These are phyloP conservation scores for Myodes glareolus DNA, from an alignment of 2,113 vertebrate genomes.

Conservation along the genomic window DNA sequence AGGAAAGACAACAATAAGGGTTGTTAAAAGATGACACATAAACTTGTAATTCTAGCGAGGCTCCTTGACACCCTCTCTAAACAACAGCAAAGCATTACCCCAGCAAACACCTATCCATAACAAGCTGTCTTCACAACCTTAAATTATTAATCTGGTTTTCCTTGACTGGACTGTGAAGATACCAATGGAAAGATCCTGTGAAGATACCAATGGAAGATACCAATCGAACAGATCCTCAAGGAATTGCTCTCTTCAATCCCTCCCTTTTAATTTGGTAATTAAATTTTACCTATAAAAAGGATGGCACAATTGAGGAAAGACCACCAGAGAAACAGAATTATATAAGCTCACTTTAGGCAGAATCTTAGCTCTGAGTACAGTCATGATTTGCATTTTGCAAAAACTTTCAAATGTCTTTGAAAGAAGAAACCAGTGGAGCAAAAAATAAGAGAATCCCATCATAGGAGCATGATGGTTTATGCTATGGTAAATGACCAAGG, in stretches of 20 bases:
- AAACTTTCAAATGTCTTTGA: slow-evolving; percentile 48
- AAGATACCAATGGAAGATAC: background rate
- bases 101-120: background rate
- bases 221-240: background rate
- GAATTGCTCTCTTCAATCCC: background rate
- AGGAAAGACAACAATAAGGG: background rate
- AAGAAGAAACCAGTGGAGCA: slow-evolving; percentile 3
- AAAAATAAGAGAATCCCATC: background rate
- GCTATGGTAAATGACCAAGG: slow-evolving; percentile 8
- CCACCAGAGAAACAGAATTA: background rate
- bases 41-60: background rate
- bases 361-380: background rate
- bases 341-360: background rate
- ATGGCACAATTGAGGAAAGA: background rate
- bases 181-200: background rate
- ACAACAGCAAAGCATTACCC: background rate
- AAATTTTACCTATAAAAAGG: slow-evolving; percentile 11
- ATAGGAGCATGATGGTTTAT: background rate
- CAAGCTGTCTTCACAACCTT: background rate
- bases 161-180: background rate
- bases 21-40: background rate
- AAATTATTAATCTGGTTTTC: slow-evolving; percentile 16
- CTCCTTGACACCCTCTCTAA: background rate
- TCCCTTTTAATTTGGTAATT: background rate
- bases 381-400: slow-evolving; percentile 1